These are phyloP conservation scores for Crocodylus rhombifer DNA, from an alignment of 2,797 vertebrate species.

Conservation along the genomic window DNA sequence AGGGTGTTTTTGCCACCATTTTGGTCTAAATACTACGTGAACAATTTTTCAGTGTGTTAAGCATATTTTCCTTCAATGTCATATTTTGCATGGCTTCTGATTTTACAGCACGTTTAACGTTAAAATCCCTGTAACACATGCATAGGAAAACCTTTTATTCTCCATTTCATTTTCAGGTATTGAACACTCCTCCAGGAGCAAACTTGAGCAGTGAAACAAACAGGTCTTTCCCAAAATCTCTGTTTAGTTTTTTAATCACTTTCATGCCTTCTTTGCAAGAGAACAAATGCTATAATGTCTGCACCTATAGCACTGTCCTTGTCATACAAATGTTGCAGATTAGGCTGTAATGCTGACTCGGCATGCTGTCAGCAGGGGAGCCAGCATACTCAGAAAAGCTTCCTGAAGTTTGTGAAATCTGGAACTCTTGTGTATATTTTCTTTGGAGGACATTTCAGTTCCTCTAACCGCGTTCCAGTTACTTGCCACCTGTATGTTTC, in stretches of 20 bases:
- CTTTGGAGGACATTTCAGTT: not conserved
- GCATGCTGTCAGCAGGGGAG: not conserved
- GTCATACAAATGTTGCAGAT: not conserved
- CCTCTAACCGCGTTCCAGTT: not conserved
- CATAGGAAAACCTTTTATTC: not conserved
- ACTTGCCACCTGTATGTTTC: not conserved
- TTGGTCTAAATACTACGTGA: slow-evolving; percentile 3
- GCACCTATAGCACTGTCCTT: not conserved
- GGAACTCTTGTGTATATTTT: not conserved
- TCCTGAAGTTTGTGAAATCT: not conserved
- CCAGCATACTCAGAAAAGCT: not conserved
- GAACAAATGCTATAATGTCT: not conserved
- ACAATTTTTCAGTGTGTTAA: not conserved
- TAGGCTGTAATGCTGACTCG: not conserved
- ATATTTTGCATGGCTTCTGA: slow-evolving; percentile 44
- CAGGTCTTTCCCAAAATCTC: not conserved
- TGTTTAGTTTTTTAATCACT: not conserved
- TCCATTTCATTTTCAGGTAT: slow-evolving; percentile 7
- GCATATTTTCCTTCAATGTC: slow-evolving; percentile 29
- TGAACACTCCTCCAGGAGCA: slow-evolving; percentile 8
- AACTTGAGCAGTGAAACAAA: not conserved
- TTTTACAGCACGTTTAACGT: slow-evolving; percentile 3
- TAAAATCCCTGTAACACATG: not conserved
- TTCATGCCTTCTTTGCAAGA: slow-evolving; percentile 9
- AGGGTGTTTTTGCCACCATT: slow-evolving; percentile 46